Percentiles rank a stretch among this genome's conserved stretches.
Conservation (phyloP, 2,888 invertebrate species). For the Tigriopus californicus region DNA sequence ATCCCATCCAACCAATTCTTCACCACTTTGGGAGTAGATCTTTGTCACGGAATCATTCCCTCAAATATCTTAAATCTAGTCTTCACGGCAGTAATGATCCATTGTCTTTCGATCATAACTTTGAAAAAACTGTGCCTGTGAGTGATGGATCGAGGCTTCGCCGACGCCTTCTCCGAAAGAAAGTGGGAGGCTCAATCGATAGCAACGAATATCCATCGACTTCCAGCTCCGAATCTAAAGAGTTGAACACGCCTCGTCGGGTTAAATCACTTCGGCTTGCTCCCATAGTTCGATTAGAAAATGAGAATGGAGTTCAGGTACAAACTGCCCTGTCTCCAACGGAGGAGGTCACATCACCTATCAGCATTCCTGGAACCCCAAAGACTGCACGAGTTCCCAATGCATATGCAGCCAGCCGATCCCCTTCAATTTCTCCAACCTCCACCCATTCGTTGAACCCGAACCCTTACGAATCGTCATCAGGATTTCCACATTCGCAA, state of each 20-base stretch:
- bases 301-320: no score
- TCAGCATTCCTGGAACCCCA: no score
- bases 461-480: not conserved
- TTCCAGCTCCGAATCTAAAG: no score
- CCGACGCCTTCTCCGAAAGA: not conserved
- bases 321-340: no score
- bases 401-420: no score
- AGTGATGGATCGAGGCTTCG: not conserved
- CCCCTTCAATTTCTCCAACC: not conserved
- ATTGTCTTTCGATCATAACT: conserved; percentile 11
- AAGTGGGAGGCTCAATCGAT: no score
- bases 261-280: not conserved
- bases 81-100: conserved; percentile 8
- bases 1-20: no score
- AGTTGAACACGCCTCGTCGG: no score
- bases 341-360: no score
- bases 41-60: conserved; percentile 2
- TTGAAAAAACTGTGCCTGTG: not conserved
- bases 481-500: no score
- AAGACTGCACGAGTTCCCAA: no score
- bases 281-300: not conserved
- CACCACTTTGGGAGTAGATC: not conserved
- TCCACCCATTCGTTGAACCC: not conserved
- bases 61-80: conserved; percentile 3
- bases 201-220: no score